These are phyloP conservation scores for Leucoma salicis DNA, from an alignment of 2,888 invertebrate genomes.

Conservation along the genomic window DNA sequence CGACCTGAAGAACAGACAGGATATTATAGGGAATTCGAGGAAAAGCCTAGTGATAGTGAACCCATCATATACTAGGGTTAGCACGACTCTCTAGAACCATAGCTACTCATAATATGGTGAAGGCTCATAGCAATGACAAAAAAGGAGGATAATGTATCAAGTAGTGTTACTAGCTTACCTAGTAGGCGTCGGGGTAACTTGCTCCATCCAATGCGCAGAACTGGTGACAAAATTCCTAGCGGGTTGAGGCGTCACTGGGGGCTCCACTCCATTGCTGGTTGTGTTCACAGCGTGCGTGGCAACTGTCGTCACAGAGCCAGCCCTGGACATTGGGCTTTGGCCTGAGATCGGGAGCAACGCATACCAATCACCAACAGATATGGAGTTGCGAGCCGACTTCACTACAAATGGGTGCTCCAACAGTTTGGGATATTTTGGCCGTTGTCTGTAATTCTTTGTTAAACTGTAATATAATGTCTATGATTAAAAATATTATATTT, in stretches of 20 bases:
- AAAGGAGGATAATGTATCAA: too few species aligned
- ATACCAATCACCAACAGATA: constrained; percentile 93
- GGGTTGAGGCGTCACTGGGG: constrained; percentile 55
- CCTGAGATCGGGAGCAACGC: constrained; percentile 77
- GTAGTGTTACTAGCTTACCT: constrained; percentile 39
- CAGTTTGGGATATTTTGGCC: constrained; percentile 96
- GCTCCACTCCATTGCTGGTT: constrained; percentile 44
- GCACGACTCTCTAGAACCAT: too few species aligned
- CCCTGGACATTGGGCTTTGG: constrained; percentile 56
- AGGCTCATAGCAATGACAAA: too few species aligned
- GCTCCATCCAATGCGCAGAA: constrained; percentile 66
- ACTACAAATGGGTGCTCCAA: constrained; percentile 94
- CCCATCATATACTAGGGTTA: too few species aligned
- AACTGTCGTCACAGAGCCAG: constrained; percentile 12
- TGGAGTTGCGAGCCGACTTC: constrained; percentile 86
- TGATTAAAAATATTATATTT: background rate
- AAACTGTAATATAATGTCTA: constrained; percentile 82
- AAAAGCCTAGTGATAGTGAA: too few species aligned
- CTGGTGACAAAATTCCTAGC: constrained; percentile 69
- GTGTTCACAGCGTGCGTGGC: constrained; percentile 16
- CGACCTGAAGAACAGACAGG: too few species aligned
- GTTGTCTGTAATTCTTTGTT: constrained; percentile 95
- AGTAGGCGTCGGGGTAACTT: constrained; percentile 66
- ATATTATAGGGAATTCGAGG: too few species aligned
- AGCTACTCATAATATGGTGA: too few species aligned